A percentile compares a stretch with the other conserved stretches of the same genome.
These are phyloP conservation scores for Manis javanica DNA, from an alignment of 2,797 vertebrate species.

Conservation along the genomic window DNA sequence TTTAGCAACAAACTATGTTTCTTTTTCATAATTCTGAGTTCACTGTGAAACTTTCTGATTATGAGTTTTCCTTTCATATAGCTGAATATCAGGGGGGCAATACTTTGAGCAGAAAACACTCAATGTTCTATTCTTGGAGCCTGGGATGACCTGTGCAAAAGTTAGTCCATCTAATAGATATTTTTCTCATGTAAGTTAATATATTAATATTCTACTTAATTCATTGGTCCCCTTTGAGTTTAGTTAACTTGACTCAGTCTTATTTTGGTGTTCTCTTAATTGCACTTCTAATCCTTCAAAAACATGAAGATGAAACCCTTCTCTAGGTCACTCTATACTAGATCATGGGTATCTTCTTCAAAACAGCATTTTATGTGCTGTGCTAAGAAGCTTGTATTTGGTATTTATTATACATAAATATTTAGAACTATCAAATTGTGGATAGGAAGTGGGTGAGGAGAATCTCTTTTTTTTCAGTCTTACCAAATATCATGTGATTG, in stretches of 20 bases:
- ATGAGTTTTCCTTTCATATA: background rate
- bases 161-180: background rate
- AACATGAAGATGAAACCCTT: background rate
- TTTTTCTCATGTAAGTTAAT: background rate
- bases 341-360: background rate
- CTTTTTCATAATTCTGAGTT: background rate
- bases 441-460: background rate
- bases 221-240: background rate
- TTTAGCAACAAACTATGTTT: background rate
- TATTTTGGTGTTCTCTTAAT: background rate
- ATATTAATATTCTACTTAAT: background rate
- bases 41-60: background rate
- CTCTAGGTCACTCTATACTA: background rate
- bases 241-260: background rate
- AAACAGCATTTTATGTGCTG: background rate
- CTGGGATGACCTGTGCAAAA: background rate
- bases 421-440: background rate
- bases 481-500: background rate
- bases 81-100: background rate
- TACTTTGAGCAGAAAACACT: background rate
- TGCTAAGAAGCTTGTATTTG: background rate
- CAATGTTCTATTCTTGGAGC: background rate
- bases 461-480: background rate
- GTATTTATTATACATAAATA: background rate
- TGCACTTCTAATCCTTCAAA: background rate